Evolutionary conservation across 1,140 invertebrate genomes (phyloP).

Genomic region (Tetramorium alpestre): DNA sequence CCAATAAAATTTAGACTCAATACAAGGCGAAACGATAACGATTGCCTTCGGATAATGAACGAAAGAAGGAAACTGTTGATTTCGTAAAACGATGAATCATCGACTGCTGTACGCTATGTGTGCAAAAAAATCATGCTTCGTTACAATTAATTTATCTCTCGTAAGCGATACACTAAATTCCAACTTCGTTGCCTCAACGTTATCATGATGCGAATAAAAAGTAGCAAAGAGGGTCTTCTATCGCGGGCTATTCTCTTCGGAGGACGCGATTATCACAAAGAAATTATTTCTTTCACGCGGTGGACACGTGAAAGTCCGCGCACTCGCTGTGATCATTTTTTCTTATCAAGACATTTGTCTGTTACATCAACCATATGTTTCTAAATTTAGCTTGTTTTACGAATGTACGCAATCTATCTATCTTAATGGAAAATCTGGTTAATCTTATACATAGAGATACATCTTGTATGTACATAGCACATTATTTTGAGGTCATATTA

Average conservation of each 20-base stretch:
- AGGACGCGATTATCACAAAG: slow-evolving; percentile 15
- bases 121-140: background rate
- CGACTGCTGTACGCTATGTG: background rate
- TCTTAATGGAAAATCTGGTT: background rate
- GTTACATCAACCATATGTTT: background rate
- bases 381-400: background rate
- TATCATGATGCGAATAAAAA: background rate
- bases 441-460: background rate
- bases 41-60: background rate
- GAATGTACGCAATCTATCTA: background rate
- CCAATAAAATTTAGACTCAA: slow-evolving; percentile 41
- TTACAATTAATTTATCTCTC: background rate
- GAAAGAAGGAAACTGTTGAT: background rate
- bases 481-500: background rate
- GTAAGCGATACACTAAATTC: background rate
- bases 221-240: background rate
- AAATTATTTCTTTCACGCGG: slow-evolving; percentile 23
- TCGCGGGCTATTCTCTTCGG: background rate
- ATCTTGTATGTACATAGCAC: background rate
- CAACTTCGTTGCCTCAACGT: background rate
- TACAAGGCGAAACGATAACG: background rate
- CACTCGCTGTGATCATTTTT: background rate
- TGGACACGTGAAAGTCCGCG: background rate
- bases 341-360: background rate
- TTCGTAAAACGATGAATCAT: background rate